These are phyloP conservation scores for Drosophila pruinosa DNA, from an alignment of 1,140 invertebrate genomes.

Conservation along the genomic window DNA sequence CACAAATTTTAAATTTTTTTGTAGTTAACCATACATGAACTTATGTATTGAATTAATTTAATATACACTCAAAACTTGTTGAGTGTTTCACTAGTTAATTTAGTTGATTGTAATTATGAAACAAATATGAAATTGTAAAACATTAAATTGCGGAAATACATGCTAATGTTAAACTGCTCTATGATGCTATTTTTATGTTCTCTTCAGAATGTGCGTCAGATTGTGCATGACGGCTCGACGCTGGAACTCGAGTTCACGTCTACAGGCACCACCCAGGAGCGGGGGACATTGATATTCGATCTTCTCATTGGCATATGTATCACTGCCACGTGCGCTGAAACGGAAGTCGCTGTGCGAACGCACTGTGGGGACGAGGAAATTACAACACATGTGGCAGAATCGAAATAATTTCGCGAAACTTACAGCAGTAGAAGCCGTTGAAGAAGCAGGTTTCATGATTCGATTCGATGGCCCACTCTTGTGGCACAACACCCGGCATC, in stretches of 20 bases:
- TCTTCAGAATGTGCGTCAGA: constrained; percentile 84
- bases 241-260: constrained; percentile 86
- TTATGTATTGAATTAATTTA: constrained; percentile 14
- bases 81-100: constrained; percentile 51
- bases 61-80: neutral
- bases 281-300: constrained; percentile 87
- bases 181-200: constrained; percentile 4
- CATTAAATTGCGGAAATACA: constrained; percentile 22
- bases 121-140: constrained; percentile 13
- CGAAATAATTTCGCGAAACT: constrained; percentile 65
- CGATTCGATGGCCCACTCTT: constrained; percentile 85
- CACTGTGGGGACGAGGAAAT: constrained; percentile 81
- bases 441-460: constrained; percentile 87
- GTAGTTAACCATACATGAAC: neutral
- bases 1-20: neutral
- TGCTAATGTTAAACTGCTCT: neutral
- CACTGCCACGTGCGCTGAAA: constrained; percentile 82
- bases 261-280: constrained; percentile 84
- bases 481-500: constrained; percentile 72
- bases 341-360: constrained; percentile 85
- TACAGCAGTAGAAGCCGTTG: constrained; percentile 85
- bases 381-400: neutral
- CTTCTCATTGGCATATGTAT: constrained; percentile 85
- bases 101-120: constrained; percentile 39
- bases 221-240: constrained; percentile 86